These are phyloP conservation scores for Delphinus delphis DNA, from an alignment of 2,113 vertebrate species.

Conservation along the genomic window DNA sequence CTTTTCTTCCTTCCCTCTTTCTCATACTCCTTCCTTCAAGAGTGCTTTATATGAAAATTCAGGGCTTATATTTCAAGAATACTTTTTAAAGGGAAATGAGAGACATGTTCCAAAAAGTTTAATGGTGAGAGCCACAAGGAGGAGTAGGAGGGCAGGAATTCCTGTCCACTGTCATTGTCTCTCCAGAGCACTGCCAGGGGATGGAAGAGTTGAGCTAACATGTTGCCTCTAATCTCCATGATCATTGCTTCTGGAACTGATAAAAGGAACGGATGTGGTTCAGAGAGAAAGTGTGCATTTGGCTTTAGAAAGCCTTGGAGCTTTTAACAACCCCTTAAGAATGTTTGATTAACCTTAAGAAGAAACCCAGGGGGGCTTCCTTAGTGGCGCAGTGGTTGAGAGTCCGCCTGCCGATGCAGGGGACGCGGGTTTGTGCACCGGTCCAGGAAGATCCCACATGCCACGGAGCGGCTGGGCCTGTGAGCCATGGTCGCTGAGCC, in stretches of 20 bases:
- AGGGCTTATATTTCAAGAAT: not conserved
- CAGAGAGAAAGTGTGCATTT: slow-evolving; percentile 5
- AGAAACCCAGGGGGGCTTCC: not conserved
- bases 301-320: slow-evolving; percentile 9
- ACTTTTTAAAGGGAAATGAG: not conserved
- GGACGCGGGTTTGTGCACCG: too few species aligned
- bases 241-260: slow-evolving; percentile 30
- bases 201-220: not conserved
- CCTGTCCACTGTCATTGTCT: not conserved
- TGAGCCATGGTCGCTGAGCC: too few species aligned
- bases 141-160: not conserved
- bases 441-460: too few species aligned
- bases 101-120: not conserved
- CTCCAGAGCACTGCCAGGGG: not conserved
- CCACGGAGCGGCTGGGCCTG: too few species aligned
- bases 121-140: not conserved
- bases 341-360: slow-evolving; percentile 1
- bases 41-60: not conserved
- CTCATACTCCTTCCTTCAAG: not conserved
- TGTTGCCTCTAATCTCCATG: not conserved
- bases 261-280: not conserved
- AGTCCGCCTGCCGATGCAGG: too few species aligned
- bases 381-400: too few species aligned
- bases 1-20: not conserved
- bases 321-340: not conserved